phyloP scores from a whole-genome alignment of 1,140 invertebrate species.

The Homalodisca vitripennis region DNA sequence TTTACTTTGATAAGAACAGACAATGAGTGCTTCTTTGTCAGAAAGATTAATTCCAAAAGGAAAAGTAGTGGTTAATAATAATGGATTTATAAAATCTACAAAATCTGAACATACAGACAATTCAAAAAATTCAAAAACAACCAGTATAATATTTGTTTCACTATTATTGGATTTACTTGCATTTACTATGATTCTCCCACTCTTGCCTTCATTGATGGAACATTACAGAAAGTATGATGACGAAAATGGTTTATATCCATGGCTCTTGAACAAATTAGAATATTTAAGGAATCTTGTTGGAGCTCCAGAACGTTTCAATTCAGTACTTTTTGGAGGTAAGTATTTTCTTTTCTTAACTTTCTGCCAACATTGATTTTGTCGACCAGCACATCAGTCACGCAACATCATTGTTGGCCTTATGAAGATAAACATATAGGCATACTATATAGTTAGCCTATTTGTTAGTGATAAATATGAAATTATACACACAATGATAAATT shows the following conservation, averaged over 20 bases:
- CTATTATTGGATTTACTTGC: slow-evolving; percentile 87
- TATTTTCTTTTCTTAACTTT: too few relatives aligned
- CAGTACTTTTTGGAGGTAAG: slow-evolving; percentile 88
- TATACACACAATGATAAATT: too few relatives aligned
- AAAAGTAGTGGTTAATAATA: too few relatives aligned
- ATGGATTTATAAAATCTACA: not conserved
- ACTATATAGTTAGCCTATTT: too few relatives aligned
- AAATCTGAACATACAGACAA: not conserved
- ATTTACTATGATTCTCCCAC: slow-evolving; percentile 93
- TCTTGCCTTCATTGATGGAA: slow-evolving; percentile 86
- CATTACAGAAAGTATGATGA: slow-evolving; percentile 80
- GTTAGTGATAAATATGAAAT: too few relatives aligned
- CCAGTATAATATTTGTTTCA: slow-evolving; percentile 86
- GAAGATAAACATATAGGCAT: too few relatives aligned
- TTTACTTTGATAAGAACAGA: too few relatives aligned
- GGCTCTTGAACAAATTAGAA: slow-evolving; percentile 60
- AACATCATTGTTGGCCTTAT: too few relatives aligned
- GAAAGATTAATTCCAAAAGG: too few relatives aligned
- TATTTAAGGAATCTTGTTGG: slow-evolving; percentile 76
- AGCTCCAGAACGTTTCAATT: slow-evolving; percentile 82
- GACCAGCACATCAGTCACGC: too few relatives aligned
- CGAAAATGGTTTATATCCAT: slow-evolving; percentile 64
- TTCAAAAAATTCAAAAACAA: slow-evolving; percentile 61
- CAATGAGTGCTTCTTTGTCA: too few relatives aligned
- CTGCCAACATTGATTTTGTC: too few relatives aligned